phyloP scores from a whole-genome alignment of 2,113 vertebrate genomes.

The Forbesichthys papilliferus region DNA sequence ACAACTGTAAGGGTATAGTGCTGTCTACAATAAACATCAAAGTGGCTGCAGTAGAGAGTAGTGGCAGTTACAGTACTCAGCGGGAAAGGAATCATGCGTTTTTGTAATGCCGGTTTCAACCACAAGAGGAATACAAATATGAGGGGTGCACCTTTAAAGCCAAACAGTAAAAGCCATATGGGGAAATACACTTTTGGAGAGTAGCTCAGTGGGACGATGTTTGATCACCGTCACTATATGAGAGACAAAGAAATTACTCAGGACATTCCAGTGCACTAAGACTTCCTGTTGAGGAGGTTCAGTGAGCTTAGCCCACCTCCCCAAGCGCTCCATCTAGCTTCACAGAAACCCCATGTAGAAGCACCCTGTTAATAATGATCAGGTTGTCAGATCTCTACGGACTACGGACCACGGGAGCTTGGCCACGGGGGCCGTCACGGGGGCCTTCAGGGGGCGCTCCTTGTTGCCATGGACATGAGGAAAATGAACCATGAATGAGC shows the following conservation, averaged over 20 bases:
- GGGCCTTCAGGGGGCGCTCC: conserved; percentile 21
- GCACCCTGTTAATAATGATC: neutral
- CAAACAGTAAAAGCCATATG: too few species aligned
- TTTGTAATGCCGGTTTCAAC: too few species aligned
- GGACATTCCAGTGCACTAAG: conserved; percentile 5
- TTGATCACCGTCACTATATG: too few species aligned
- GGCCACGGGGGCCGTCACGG: conserved; percentile 5
- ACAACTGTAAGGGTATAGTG: too few species aligned
- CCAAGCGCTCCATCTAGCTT: conserved; percentile 8
- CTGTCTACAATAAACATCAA: too few species aligned
- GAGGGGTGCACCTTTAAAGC: too few species aligned
- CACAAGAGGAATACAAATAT: too few species aligned
- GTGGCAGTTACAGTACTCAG: too few species aligned
- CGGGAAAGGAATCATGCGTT: too few species aligned
- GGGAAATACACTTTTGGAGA: too few species aligned
- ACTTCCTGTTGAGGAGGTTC: neutral
- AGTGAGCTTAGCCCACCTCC: neutral
- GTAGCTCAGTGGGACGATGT: too few species aligned
- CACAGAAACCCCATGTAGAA: conserved; percentile 23
- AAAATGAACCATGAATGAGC: conserved; percentile 66
- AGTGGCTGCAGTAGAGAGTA: too few species aligned
- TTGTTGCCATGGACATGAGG: conserved; percentile 40
- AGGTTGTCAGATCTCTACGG: conserved; percentile 25
- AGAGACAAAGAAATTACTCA: conserved; percentile 1
- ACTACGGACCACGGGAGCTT: conserved; percentile 35